phyloP scores from a whole-genome alignment of 2,113 vertebrate species.

The Rhinogobius similis region DNA sequence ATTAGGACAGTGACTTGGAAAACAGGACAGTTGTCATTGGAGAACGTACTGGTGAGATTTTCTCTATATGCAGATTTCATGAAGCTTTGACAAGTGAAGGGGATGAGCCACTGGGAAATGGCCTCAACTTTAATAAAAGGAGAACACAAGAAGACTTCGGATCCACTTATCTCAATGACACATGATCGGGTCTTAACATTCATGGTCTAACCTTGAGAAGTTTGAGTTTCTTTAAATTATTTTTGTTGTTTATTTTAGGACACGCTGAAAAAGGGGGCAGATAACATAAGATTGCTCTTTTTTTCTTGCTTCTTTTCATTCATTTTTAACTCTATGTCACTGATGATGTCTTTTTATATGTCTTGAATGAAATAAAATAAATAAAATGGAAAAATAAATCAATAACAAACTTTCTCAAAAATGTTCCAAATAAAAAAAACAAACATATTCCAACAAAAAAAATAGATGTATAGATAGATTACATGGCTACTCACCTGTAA shows the following conservation, averaged over 20 bases:
- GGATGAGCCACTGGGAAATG: constrained; percentile 52
- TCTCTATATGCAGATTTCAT: constrained; percentile 76
- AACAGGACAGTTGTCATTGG: constrained; percentile 35
- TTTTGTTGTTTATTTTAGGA: neutral
- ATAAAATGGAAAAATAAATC: no score
- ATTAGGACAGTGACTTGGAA: constrained; percentile 39
- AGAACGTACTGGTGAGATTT: constrained; percentile 38
- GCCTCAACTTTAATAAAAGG: constrained; percentile 59
- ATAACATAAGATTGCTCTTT: no score
- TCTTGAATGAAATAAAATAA: no score
- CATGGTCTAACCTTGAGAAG: neutral
- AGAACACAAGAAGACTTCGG: constrained; percentile 51
- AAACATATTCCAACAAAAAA: no score
- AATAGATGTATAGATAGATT: no score
- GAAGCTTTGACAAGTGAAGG: constrained; percentile 49
- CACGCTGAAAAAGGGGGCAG: no score
- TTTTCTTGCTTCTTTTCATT: no score
- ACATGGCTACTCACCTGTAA: no score
- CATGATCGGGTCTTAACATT: constrained; percentile 26
- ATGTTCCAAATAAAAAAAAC: neutral
- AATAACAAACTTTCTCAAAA: neutral
- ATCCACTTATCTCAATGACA: constrained; percentile 50
- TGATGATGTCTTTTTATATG: no score
- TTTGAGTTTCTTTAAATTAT: neutral
- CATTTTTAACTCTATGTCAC: no score